Conservation (phyloP, 2,797 vertebrate species). For the Orestias chungarensis region DNA sequence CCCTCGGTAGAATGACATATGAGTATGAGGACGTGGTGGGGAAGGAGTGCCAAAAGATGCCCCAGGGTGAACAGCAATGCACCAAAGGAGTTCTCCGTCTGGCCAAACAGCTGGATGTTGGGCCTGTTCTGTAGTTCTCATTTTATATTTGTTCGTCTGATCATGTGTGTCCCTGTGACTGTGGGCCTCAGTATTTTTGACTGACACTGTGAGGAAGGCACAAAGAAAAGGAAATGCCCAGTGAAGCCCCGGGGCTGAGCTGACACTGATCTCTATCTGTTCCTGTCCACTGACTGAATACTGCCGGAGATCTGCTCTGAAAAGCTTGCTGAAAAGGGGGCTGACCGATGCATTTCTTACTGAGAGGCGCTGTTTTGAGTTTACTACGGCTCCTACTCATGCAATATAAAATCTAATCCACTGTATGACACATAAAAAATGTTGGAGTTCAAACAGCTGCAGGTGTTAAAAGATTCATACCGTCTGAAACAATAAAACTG, state of each 20-base stretch:
- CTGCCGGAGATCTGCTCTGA: slow-evolving; percentile 28
- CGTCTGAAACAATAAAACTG: slow-evolving; percentile 19
- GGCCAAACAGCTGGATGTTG: slow-evolving; percentile 41
- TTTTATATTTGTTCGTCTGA: slow-evolving; percentile 56
- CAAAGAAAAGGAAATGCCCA: slow-evolving; percentile 67
- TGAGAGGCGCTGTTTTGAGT: slow-evolving; percentile 15
- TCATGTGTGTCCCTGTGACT: slow-evolving; percentile 36
- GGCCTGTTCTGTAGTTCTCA: slow-evolving; percentile 30
- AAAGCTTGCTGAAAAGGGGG: slow-evolving; percentile 33
- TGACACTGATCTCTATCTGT: slow-evolving; percentile 51
- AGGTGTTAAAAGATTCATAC: slow-evolving; percentile 17
- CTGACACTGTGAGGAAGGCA: slow-evolving; percentile 60
- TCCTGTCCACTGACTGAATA: slow-evolving; percentile 37
- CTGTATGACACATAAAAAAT: slow-evolving; percentile 40
- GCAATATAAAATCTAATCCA: slow-evolving; percentile 23
- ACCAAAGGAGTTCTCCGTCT: slow-evolving; percentile 41
- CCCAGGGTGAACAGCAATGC: slow-evolving; percentile 54
- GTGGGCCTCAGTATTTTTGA: slow-evolving; percentile 52
- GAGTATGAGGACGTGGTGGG: slow-evolving; percentile 58
- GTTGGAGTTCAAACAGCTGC: slow-evolving; percentile 23
- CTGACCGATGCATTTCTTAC: slow-evolving; percentile 27
- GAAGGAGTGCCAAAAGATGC: slow-evolving; percentile 58
- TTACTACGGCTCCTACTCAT: slow-evolving; percentile 14
- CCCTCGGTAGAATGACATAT: slow-evolving; percentile 73
- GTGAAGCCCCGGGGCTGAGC: slow-evolving; percentile 68